Percentiles rank a stretch among this genome's conserved stretches.
These are phyloP conservation scores for Linyphia triangularis DNA, from an alignment of 2,888 invertebrate species.

Conservation along the genomic window DNA sequence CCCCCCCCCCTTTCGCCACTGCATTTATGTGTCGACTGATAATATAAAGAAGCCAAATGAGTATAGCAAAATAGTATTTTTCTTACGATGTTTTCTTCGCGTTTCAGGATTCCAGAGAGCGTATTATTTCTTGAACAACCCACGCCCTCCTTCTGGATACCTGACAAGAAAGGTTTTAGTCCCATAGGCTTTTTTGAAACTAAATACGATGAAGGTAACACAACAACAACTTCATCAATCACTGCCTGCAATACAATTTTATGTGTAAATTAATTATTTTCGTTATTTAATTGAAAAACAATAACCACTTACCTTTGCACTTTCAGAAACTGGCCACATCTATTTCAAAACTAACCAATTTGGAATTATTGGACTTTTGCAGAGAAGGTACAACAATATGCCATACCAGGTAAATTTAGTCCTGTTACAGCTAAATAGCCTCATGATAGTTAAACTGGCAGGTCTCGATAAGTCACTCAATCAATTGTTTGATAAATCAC, in stretches of 20 bases:
- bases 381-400: conserved; percentile 69
- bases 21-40: no score
- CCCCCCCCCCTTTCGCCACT: no score
- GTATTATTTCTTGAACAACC: conserved; percentile 72
- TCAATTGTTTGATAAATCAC: not conserved
- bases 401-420: conserved; percentile 61
- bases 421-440: no score
- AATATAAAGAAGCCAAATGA: no score
- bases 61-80: no score
- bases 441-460: no score
- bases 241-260: not conserved
- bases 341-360: conserved; percentile 70
- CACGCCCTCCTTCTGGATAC: conserved; percentile 64
- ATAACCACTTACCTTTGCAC: not conserved
- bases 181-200: conserved; percentile 67
- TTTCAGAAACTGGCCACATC: conserved; percentile 66
- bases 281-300: no score
- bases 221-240: not conserved
- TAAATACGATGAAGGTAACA: conserved; percentile 72
- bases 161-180: conserved; percentile 56
- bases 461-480: no score
- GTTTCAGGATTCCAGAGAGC: conserved; percentile 55
- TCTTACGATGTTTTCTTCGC: no score
- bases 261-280: no score
- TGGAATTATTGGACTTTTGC: conserved; percentile 72